These are phyloP conservation scores for Alloplasta piceator DNA, from an alignment of 2,888 invertebrate genomes.

Conservation along the genomic window DNA sequence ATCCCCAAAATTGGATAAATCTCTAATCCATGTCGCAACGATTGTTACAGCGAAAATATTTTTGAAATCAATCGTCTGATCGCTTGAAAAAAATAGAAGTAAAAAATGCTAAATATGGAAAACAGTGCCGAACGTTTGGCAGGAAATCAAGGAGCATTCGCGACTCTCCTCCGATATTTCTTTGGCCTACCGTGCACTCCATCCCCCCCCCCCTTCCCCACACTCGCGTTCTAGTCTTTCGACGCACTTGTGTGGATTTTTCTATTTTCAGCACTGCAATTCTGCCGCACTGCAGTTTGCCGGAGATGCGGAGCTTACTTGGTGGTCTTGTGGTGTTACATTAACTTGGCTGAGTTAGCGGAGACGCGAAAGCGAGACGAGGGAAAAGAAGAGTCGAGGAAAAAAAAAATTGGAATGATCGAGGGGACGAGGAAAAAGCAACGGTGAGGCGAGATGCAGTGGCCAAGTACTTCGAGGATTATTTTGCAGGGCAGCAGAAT, in stretches of 20 bases:
- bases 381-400: background rate
- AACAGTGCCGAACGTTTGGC: constrained; percentile 53
- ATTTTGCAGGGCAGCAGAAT: constrained; percentile 12
- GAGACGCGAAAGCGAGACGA: constrained; percentile 20
- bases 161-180: constrained; percentile 6
- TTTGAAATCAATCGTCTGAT: too few species aligned
- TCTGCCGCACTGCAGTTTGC: constrained; percentile 67
- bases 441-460: background rate
- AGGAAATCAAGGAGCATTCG: constrained; percentile 54
- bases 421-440: constrained; percentile 22
- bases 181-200: constrained; percentile 2
- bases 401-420: constrained; percentile 22
- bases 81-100: constrained; percentile 7
- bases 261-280: constrained; percentile 54
- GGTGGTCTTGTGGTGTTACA: constrained; percentile 30
- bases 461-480: constrained; percentile 27
- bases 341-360: constrained; percentile 48
- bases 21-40: too few species aligned
- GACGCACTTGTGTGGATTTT: constrained; percentile 48
- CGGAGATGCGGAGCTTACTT: constrained; percentile 58
- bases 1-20: too few species aligned
- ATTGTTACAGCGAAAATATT: too few species aligned
- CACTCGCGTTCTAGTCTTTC: constrained; percentile 2
- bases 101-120: constrained; percentile 11
- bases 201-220: constrained; percentile 14